Conservation (phyloP, 64 coral and sea anemone genomes). For the Exaiptasia diaphana region DNA sequence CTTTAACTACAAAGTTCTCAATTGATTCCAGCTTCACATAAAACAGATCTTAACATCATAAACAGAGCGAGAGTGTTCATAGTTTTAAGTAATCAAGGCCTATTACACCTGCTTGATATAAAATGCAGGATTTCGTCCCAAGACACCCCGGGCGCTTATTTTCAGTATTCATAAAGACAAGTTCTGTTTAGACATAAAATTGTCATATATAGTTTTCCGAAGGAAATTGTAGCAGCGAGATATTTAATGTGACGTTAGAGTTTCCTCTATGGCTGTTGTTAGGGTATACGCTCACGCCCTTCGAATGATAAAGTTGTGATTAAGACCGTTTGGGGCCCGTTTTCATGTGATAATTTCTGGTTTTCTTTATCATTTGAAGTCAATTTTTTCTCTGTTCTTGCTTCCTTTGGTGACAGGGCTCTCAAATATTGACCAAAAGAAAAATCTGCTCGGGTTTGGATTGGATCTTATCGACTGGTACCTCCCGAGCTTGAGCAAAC, state of each 20-base stretch:
- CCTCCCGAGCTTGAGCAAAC: background rate
- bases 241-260: background rate
- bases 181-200: background rate
- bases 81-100: background rate
- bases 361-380: background rate
- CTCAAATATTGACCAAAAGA: constrained; percentile 11
- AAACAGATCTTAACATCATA: background rate
- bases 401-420: background rate
- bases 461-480: background rate
- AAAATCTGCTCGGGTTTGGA: background rate
- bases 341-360: background rate
- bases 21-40: background rate
- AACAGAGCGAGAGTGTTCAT: background rate
- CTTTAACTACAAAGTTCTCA: background rate
- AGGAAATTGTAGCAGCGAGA: background rate
- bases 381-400: background rate
- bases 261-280: background rate
- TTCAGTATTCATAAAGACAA: background rate
- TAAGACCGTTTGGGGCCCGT: background rate
- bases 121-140: background rate
- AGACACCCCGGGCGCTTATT: background rate
- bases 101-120: background rate
- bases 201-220: background rate
- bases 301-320: background rate
- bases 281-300: constrained; percentile 1